These are phyloP conservation scores for Limnodromus scolopaceus DNA, from an alignment of 2,797 vertebrate species.

Conservation along the genomic window DNA sequence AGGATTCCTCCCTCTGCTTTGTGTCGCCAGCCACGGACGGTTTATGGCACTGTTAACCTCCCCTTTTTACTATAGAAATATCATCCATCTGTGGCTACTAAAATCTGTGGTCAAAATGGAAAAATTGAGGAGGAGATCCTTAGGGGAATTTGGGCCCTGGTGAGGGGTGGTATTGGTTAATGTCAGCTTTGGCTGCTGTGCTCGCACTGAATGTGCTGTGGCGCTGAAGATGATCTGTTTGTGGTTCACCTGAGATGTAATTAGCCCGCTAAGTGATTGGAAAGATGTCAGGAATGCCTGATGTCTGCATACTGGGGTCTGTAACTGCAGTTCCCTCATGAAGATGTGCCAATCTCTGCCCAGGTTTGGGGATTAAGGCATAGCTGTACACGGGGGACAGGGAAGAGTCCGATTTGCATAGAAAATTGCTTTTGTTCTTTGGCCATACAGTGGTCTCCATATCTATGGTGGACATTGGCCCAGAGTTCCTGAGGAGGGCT, in stretches of 20 bases:
- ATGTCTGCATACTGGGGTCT: background rate
- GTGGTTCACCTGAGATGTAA: background rate
- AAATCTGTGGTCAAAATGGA: conserved; percentile 38
- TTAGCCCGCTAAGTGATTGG: background rate
- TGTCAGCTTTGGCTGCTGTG: background rate
- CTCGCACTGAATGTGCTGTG: background rate
- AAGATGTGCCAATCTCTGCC: background rate
- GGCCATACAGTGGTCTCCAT: rapidly evolving
- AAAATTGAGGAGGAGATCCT: background rate
- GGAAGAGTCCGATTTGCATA: background rate
- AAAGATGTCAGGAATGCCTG: background rate
- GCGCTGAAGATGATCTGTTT: conserved; percentile 17
- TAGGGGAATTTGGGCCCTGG: background rate
- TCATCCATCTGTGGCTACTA: background rate
- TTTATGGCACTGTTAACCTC: background rate
- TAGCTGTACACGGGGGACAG: background rate
- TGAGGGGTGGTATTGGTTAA: background rate
- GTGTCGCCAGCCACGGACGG: rapidly evolving
- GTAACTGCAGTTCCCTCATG: background rate
- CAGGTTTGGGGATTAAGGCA: rapidly evolving
- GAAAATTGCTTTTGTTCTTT: background rate
- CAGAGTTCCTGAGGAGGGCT: background rate
- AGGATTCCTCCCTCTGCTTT: background rate
- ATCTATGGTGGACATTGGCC: background rate
- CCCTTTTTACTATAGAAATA: background rate